Evolutionary conservation across 1,140 invertebrate genomes (phyloP).

Genomic region (Drosophila lowei): DNA sequence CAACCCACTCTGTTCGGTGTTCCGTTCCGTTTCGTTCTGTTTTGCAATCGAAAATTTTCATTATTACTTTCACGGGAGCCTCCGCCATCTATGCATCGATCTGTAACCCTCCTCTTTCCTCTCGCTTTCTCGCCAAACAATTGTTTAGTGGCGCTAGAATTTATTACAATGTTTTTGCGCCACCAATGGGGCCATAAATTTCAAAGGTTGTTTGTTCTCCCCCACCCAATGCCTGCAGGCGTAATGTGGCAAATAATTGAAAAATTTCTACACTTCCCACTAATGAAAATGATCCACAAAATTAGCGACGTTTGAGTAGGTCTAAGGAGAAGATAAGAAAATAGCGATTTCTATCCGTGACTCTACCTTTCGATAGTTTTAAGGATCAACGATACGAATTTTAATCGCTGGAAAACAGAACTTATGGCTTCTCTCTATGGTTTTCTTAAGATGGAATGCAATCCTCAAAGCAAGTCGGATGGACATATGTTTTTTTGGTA

Average conservation of each 20-base stretch:
- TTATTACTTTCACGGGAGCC: constrained; percentile 66
- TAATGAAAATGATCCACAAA: constrained; percentile 42
- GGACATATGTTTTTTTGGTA: too few relatives aligned
- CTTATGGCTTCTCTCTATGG: too few relatives aligned
- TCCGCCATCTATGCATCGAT: constrained; percentile 21
- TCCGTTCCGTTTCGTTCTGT: constrained; percentile 7
- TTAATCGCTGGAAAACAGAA: too few relatives aligned
- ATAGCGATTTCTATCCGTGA: too few relatives aligned
- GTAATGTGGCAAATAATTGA: constrained; percentile 58
- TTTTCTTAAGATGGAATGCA: too few relatives aligned
- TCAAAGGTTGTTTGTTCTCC: constrained; percentile 28
- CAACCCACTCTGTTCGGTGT: too few relatives aligned
- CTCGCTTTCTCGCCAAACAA: constrained; percentile 36
- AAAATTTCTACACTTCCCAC: constrained; percentile 39
- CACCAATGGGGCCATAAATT: constrained; percentile 66
- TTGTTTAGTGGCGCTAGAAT: constrained; percentile 65
- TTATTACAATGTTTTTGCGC: constrained; percentile 73
- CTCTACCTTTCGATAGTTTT: too few relatives aligned
- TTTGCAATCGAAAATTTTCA: constrained; percentile 65
- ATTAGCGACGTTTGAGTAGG: too few relatives aligned
- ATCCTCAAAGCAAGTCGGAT: too few relatives aligned
- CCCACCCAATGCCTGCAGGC: too few relatives aligned
- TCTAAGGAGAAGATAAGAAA: too few relatives aligned
- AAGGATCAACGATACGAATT: too few relatives aligned
- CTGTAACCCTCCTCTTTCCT: not conserved